These are phyloP conservation scores for Calameuta pallipes DNA, from an alignment of 2,888 invertebrate species.

Conservation along the genomic window DNA sequence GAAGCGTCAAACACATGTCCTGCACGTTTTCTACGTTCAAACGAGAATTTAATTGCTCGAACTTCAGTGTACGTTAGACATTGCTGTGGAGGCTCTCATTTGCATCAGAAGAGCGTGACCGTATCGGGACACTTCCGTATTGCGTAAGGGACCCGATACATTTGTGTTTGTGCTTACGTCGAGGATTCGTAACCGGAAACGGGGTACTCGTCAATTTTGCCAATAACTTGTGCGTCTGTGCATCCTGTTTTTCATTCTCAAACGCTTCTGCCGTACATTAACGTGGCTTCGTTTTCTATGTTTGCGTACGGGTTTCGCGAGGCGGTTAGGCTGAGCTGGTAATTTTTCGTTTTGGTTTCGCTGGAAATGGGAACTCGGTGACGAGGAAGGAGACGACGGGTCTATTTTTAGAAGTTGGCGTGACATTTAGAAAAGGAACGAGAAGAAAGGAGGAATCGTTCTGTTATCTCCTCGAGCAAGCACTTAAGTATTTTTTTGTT, in stretches of 20 bases:
- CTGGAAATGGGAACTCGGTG: neutral
- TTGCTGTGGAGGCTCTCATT: conserved; percentile 34
- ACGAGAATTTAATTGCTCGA: conserved; percentile 56
- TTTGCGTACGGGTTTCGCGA: neutral
- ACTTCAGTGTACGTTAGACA: conserved; percentile 26
- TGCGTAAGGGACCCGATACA: conserved; percentile 6
- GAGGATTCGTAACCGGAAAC: neutral
- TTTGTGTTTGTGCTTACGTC: neutral
- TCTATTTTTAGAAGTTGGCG: neutral
- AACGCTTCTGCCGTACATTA: too few relatives aligned
- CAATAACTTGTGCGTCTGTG: neutral
- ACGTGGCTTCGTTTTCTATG: neutral
- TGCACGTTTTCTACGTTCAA: conserved; percentile 54
- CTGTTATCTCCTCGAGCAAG: conserved; percentile 2
- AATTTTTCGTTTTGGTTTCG: neutral
- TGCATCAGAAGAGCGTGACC: conserved; percentile 49
- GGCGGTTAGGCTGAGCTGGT: neutral
- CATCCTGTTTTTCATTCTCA: neutral
- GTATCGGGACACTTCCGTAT: conserved; percentile 51
- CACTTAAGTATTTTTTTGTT: conserved; percentile 14
- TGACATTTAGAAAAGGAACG: neutral
- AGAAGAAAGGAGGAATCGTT: neutral
- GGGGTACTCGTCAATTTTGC: neutral
- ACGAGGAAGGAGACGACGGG: neutral
- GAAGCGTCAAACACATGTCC: conserved; percentile 53